phyloP scores from a whole-genome alignment of 2,888 invertebrate species.

The Drosophila lutescens region DNA sequence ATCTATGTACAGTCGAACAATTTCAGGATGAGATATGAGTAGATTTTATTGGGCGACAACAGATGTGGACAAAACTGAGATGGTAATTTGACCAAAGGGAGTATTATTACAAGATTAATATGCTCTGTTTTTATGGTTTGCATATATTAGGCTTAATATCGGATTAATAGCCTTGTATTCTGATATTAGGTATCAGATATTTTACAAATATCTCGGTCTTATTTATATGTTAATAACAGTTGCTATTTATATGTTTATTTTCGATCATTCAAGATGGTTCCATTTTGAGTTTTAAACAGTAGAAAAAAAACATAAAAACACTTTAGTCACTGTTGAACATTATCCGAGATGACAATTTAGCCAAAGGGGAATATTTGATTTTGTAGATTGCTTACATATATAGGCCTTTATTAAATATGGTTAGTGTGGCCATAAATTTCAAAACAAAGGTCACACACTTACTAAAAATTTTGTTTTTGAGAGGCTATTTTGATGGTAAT shows the following conservation, averaged over 20 bases:
- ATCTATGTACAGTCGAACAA: conserved; percentile 3
- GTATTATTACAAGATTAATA: conserved; percentile 7
- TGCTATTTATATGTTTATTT: not conserved
- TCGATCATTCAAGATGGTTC: not conserved
- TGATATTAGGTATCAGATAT: not conserved
- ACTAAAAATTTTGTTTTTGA: not conserved
- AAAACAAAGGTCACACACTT: too few species aligned
- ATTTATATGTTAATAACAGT: not conserved
- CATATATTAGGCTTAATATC: not conserved
- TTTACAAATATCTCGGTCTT: not conserved
- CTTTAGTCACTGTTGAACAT: too few species aligned
- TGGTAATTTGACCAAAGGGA: conserved; percentile 6
- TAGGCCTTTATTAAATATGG: too few species aligned
- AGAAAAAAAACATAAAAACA: not conserved
- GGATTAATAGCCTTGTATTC: not conserved
- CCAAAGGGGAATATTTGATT: too few species aligned
- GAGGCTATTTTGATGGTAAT: not conserved
- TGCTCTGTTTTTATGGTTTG: conserved; percentile 6
- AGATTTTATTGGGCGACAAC: conserved; percentile 4
- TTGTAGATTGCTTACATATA: too few species aligned
- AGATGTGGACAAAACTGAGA: conserved; percentile 8
- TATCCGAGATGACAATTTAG: too few species aligned
- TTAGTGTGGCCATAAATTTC: too few species aligned
- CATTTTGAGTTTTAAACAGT: not conserved
- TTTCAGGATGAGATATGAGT: conserved; percentile 21